Conservation (phyloP, 2,113 vertebrate genomes). For the Erpornis zantholeuca region DNA sequence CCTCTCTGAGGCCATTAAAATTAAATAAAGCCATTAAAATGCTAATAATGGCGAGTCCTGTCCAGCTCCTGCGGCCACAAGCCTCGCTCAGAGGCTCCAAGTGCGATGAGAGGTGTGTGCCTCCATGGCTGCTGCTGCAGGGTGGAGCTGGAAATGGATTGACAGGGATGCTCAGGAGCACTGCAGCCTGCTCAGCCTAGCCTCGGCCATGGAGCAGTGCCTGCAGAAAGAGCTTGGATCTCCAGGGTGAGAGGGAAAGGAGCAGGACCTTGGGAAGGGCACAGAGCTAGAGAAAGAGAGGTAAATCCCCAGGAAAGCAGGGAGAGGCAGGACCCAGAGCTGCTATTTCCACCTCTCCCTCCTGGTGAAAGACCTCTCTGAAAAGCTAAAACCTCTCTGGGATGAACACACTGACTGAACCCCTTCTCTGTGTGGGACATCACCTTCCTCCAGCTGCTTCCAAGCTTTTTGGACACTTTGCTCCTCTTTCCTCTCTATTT, state of each 20-base stretch:
- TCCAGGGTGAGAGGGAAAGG: neutral
- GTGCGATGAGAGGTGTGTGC: neutral
- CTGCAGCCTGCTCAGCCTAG: neutral
- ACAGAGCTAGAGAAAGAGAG: neutral
- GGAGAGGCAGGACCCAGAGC: neutral
- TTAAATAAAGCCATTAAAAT: neutral
- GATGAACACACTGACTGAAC: neutral
- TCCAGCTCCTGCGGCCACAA: neutral
- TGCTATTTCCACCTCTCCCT: neutral
- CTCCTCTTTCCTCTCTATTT: neutral
- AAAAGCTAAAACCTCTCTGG: neutral
- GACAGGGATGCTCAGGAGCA: neutral
- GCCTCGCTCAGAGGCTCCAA: neutral
- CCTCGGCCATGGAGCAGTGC: neutral
- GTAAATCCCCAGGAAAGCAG: neutral
- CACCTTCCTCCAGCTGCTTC: neutral
- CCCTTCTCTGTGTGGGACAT: neutral
- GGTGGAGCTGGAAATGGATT: accelerated
- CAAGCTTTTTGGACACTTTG: neutral
- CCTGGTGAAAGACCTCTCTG: neutral
- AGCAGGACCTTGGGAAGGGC: neutral
- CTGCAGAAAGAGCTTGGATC: neutral
- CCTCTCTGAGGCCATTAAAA: neutral
- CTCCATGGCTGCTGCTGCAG: neutral
- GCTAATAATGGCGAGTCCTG: neutral